Percentiles rank a stretch among this genome's conserved stretches.
These are phyloP conservation scores for Tyrannus savana DNA, from an alignment of 2,113 vertebrate genomes.

Conservation along the genomic window DNA sequence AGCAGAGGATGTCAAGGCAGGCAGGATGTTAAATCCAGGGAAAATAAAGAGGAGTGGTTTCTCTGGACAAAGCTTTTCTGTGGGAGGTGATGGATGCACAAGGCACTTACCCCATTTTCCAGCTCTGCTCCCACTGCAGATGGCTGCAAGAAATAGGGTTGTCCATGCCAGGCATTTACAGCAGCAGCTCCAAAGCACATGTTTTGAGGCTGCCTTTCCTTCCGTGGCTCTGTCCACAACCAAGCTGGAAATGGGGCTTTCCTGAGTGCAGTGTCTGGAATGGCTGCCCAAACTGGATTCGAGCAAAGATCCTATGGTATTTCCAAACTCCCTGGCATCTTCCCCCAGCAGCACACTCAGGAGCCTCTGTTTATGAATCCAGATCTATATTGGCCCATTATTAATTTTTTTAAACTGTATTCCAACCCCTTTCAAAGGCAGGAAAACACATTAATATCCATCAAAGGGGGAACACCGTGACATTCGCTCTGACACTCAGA, in stretches of 20 bases:
- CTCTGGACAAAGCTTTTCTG: neutral
- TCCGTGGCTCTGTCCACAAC: neutral
- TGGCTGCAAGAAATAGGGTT: neutral
- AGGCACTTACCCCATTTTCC: neutral
- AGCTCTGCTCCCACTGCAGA: neutral
- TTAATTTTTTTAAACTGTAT: neutral
- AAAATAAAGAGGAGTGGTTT: neutral
- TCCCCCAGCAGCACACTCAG: neutral
- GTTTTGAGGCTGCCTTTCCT: neutral
- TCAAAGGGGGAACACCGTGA: neutral
- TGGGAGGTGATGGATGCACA: neutral
- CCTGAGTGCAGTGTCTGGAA: neutral
- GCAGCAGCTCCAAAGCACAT: neutral
- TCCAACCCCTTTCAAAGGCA: neutral
- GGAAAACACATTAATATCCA: slow-evolving; percentile 23
- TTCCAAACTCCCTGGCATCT: neutral
- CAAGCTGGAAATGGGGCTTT: neutral
- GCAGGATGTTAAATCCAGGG: rapidly evolving
- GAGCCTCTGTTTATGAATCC: neutral
- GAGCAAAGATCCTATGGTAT: neutral
- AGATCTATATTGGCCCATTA: neutral
- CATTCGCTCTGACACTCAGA: neutral
- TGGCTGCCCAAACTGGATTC: neutral
- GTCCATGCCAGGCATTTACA: neutral
- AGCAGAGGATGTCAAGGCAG: neutral